Base-by-base conservation (phyloP, 2,797 vertebrate species). In the Epinephelus awoara region DNA sequence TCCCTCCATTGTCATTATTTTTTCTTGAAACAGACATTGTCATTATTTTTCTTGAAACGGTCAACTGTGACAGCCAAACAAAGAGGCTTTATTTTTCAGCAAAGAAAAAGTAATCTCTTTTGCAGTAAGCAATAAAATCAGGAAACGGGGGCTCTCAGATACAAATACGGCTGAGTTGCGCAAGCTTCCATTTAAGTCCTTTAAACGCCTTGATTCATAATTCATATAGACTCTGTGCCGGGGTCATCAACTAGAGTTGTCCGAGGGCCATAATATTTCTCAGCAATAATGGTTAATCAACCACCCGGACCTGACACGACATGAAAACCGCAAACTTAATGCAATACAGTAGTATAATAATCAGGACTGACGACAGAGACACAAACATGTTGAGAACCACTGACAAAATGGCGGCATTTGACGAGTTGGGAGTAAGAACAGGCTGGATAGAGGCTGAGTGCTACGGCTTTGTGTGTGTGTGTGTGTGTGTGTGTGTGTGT, bases 61-160 rank as follows among this genome's bases (percentile, higher is more conserved):
- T 85, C 85, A 83, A 75, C 70, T 83, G 81, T 83, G 86, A 89
- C 77, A 89, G 82, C 51, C 56, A 75, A 84, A 91, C 79, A 89
- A 89, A 84, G 72, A 79, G 42, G 78, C 75, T 75, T 83, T 52
- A 59, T 75, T 87, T 75, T 80, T 52, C 68, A 59, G 47, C 3
- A 77, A 69, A 76, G 56, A 68, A 66, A 80, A 75, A 67, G 34
- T 63, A 64, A 72, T 73, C 59, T 83, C 13, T 83, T 76, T 67
- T 77, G 64, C 27, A 21, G 52, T 34, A 57, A 52, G 42, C 67
- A 75, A 62, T 67, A 57, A 72, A 68, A 68, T 77, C 40, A 80
- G 67, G 40, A 73, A 84, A 76, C 52, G 14, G 13, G 25, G n/a
- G 10, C 19, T 29, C n/a, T 34, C 21, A 40, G 19, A 75, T 59